These are phyloP conservation scores for Patiria pectinifera DNA, from an alignment of 53 echinoderm and acorn worm genomes.

Conservation along the genomic window DNA sequence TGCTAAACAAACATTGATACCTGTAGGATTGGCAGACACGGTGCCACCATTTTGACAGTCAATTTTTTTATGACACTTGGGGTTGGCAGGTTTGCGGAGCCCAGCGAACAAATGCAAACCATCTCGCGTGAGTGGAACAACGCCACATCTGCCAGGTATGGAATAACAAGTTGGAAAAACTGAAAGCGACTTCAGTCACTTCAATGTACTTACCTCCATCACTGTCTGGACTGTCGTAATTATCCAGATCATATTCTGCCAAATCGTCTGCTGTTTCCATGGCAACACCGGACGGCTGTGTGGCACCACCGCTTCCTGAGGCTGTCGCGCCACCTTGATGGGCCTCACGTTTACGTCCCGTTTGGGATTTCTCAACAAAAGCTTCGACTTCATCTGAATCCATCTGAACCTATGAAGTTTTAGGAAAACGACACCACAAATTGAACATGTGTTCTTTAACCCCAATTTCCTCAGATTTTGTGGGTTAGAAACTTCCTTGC, in stretches of 20 bases:
- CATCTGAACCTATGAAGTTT: constrained; percentile 28
- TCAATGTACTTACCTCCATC: constrained; percentile 54
- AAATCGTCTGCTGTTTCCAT: constrained; percentile 75
- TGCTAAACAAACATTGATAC: too few species aligned
- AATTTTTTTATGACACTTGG: too few species aligned
- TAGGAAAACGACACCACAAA: neutral
- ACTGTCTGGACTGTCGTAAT: constrained; percentile 73
- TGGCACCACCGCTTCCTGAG: constrained; percentile 31
- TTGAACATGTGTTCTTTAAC: neutral
- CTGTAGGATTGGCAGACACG: too few species aligned
- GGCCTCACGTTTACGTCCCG: neutral
- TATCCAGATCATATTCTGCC: constrained; percentile 79
- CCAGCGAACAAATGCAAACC: too few species aligned
- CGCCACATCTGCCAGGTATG: too few species aligned
- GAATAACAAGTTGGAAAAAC: too few species aligned
- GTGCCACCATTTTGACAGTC: too few species aligned
- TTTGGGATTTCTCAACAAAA: constrained; percentile 13
- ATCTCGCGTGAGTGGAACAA: too few species aligned
- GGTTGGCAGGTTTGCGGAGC: too few species aligned
- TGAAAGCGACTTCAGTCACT: too few species aligned
- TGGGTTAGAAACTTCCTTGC: too few species aligned
- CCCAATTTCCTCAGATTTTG: too few species aligned
- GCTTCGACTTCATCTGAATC: constrained; percentile 40
- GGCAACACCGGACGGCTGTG: constrained; percentile 15
- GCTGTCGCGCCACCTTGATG: neutral